Percentiles rank a stretch among this genome's conserved stretches.
Evolutionary conservation across 2,797 vertebrate genomes (phyloP).

Genomic region (Eupleurogrammus muticus): DNA sequence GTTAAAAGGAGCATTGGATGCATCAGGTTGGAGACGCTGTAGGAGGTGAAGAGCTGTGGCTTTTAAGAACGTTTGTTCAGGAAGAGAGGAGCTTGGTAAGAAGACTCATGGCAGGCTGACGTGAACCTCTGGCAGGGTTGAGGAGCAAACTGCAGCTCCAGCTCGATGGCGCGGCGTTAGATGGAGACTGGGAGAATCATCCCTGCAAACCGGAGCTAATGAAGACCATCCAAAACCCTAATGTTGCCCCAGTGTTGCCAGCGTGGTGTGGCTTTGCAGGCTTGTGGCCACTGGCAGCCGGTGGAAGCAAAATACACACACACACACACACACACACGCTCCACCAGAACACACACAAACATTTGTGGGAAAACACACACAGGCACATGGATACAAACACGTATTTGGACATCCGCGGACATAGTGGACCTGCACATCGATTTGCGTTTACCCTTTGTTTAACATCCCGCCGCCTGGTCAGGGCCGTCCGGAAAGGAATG

Average conservation of each 20-base stretch:
- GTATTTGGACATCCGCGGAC: conserved; percentile 5
- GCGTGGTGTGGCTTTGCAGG: conserved; percentile 39
- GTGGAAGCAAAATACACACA: not conserved
- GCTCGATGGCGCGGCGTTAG: conserved; percentile 20
- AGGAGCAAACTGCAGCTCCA: conserved; percentile 2
- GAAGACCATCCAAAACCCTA: conserved; percentile 27
- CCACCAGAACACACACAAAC: not conserved
- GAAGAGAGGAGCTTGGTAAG: conserved; percentile 7
- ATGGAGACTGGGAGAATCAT: conserved; percentile 37
- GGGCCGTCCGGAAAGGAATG: conserved; percentile 53
- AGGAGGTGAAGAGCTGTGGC: too few species aligned
- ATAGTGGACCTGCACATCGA: conserved; percentile 13
- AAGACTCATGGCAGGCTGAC: conserved; percentile 27
- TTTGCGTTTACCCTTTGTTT: conserved; percentile 32
- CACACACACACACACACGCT: conserved; percentile 15
- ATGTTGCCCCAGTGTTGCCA: conserved; percentile 32
- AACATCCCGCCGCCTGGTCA: conserved; percentile 27
- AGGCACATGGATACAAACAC: not conserved
- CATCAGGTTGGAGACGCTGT: too few species aligned
- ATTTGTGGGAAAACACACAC: not conserved
- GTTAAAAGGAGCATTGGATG: too few species aligned
- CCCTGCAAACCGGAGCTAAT: conserved; percentile 25
- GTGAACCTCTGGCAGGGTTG: conserved; percentile 11
- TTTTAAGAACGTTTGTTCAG: too few species aligned
- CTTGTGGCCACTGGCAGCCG: conserved; percentile 20